Conservation (phyloP, 2,113 vertebrate species). For the Polypterus bichir region DNA sequence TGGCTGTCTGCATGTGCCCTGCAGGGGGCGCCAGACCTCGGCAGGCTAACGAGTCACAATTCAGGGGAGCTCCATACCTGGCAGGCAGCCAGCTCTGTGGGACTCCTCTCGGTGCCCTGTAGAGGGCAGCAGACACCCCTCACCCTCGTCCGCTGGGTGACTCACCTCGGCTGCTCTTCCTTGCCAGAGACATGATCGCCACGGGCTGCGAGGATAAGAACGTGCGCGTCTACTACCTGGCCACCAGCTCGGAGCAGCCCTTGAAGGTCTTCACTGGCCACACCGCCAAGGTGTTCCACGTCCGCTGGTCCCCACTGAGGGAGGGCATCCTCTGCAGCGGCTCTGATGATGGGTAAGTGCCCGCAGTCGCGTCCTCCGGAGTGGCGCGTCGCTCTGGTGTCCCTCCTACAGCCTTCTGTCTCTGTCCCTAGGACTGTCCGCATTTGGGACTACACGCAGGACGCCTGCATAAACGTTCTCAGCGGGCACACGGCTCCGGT, state of each 20-base stretch:
- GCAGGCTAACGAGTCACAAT: too few relatives aligned
- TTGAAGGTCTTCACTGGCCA: slow-evolving; percentile 87
- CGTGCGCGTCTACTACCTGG: slow-evolving; percentile 89
- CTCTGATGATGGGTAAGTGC: slow-evolving; percentile 80
- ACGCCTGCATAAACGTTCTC: slow-evolving; percentile 81
- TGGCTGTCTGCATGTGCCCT: too few relatives aligned
- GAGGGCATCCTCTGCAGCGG: slow-evolving; percentile 95
- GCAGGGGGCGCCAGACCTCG: too few relatives aligned
- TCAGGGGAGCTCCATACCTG: too few relatives aligned
- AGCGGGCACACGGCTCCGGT: slow-evolving; percentile 85
- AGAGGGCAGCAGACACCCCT: too few relatives aligned
- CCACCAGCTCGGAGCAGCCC: slow-evolving; percentile 89
- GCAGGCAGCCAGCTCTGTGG: too few relatives aligned
- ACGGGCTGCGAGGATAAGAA: slow-evolving; percentile 95
- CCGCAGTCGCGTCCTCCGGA: not conserved
- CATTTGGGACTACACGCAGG: slow-evolving; percentile 96
- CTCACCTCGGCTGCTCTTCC: not conserved
- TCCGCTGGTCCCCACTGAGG: slow-evolving; percentile 87
- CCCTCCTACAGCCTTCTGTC: too few relatives aligned
- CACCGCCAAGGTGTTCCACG: slow-evolving; percentile 88
- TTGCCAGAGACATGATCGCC: slow-evolving; percentile 88
- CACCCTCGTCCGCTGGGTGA: not conserved
- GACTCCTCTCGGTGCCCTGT: too few relatives aligned
- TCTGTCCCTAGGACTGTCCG: slow-evolving; percentile 65
- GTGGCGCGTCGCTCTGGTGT: too few relatives aligned